Evolutionary conservation across 1,140 invertebrate species (phyloP), one percentile per base, ranked within the genome.

Genomic region (Zaprionus capensis): DNA sequence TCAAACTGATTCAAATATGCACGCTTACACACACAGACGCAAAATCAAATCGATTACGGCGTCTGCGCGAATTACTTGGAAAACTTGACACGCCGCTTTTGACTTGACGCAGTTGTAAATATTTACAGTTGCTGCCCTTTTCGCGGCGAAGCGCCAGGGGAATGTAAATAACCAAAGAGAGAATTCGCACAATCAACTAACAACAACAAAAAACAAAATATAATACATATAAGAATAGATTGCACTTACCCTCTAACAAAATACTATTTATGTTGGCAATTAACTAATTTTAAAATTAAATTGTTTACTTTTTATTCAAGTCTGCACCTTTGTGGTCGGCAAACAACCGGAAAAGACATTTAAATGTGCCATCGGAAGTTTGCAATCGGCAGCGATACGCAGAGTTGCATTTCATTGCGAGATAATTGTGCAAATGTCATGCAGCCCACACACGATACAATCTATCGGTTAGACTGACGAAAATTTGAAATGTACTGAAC

Each of bases 51-150:
- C 4, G 12, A 12, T 24, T 53, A 36, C 28, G 12, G 64, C 64
- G 22, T 44, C 64, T 67, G 64, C 64, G 64, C 64, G 17, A 26
- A 31, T 41, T 67, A 57, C 64, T 57, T n/a, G 17, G 51, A 67
- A 67, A 57, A 56, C 51, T n/a, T 67, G 64, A 57, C 36, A 9
- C 41, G 6, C 6, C 41, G 41, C 41, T 9, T 9, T 46, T 0
- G 20, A 41, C 15, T 41, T 26, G 31, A 28, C 11, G 34, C 49
- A 5, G 12, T 41, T 7, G 15, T 41, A 67, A 67, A 67, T 67
- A 57, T 57, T 57, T 67, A 67, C 34, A 41, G 15, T 7, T 11
- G 15, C n/a, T 28, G 15, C 22, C 24, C 5, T 17, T 12, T 56
- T 56, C 7, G 14, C 2, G 26, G 1, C 17, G 26, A 56, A 9